A percentile compares a stretch with the other conserved stretches of the same genome.
phyloP scores from a whole-genome alignment of 2,888 invertebrate genomes.

The Frankliniella intonsa region DNA sequence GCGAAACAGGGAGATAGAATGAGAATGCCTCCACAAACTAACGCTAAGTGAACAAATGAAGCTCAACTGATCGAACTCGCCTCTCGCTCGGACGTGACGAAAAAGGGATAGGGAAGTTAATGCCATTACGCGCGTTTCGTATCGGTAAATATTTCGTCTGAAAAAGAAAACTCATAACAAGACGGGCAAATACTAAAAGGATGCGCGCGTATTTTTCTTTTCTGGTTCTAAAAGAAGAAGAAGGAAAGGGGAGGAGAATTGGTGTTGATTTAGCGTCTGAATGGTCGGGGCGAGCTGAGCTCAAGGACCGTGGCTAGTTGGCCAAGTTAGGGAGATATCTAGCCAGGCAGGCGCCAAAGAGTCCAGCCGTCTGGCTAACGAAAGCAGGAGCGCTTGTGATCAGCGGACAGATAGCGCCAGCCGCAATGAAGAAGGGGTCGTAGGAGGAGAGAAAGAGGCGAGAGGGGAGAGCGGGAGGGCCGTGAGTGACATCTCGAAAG shows the following conservation, averaged over 20 bases:
- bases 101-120: background rate
- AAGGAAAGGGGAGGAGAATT: background rate
- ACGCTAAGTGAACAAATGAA: slow-evolving; percentile 23
- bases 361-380: slow-evolving; percentile 25
- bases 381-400: slow-evolving; percentile 15
- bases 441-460: background rate
- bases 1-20: background rate
- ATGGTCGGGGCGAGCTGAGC: background rate
- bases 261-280: background rate
- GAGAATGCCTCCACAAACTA: slow-evolving; percentile 19
- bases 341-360: slow-evolving; percentile 12
- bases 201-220: background rate
- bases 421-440: background rate
- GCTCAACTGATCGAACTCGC: slow-evolving; percentile 1
- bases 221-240: too few relatives aligned
- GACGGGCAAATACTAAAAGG: background rate
- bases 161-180: background rate
- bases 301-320: background rate
- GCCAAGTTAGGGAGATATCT: slow-evolving; percentile 6
- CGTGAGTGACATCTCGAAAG: too few relatives aligned
- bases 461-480: background rate
- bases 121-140: background rate
- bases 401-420: background rate
- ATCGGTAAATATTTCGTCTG: background rate
- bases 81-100: background rate